phyloP scores from a whole-genome alignment of 1,140 invertebrate species.

The Panagrolaimus sp. region DNA sequence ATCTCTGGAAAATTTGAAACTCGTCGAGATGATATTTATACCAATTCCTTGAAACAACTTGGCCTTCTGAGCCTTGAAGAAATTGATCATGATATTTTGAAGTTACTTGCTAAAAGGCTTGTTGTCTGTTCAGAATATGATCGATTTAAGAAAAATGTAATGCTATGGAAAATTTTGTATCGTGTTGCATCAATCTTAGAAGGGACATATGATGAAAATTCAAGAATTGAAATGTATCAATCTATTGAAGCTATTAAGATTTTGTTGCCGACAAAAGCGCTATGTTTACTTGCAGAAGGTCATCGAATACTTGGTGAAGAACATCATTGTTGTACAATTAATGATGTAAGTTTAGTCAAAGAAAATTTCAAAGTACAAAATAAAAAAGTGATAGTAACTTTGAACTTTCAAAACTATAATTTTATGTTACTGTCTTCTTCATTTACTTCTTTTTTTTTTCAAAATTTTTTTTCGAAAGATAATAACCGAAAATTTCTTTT shows the following conservation, averaged over 20 bases:
- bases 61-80: background rate
- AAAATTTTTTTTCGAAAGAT: no score
- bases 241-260: background rate
- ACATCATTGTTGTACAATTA: background rate
- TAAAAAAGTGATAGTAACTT: no score
- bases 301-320: background rate
- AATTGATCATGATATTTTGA: background rate
- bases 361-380: no score
- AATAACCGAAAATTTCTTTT: no score
- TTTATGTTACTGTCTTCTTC: no score
- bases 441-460: no score
- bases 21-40: background rate
- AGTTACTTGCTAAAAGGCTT: background rate
- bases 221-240: background rate
- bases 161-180: background rate
- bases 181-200: background rate
- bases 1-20: background rate
- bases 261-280: background rate
- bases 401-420: no score
- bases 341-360: background rate
- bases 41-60: background rate
- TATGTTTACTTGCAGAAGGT: background rate
- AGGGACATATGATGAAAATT: background rate
- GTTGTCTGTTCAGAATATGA: background rate
- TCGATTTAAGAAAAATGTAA: background rate